phyloP scores from a whole-genome alignment of 2,888 invertebrate genomes.

The Patella caerulea region DNA sequence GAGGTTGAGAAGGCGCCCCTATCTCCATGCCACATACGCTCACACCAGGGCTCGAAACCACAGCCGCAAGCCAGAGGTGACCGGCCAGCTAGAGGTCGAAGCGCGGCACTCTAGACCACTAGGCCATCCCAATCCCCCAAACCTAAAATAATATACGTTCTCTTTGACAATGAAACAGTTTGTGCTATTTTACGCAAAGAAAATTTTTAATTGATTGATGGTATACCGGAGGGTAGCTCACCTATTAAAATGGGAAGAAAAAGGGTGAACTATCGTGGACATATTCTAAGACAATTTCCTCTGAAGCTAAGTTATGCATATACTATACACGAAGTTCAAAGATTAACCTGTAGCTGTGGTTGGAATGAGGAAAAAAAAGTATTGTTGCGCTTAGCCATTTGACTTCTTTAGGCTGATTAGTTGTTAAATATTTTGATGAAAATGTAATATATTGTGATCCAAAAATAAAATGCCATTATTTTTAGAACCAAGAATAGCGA shows the following conservation, averaged over 20 bases:
- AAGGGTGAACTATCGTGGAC: constrained; percentile 9
- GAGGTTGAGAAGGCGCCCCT: no score
- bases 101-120: no score
- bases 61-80: no score
- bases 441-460: background rate
- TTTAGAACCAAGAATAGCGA: background rate
- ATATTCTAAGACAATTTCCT: constrained; percentile 17
- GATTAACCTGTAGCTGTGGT: constrained; percentile 10
- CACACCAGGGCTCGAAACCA: no score
- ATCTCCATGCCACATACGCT: no score
- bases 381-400: background rate
- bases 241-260: constrained; percentile 14
- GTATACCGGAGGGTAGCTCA: background rate
- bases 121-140: no score
- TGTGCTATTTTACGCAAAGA: background rate
- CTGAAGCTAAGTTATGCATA: constrained; percentile 1
- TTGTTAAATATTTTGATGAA: background rate
- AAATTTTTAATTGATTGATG: background rate
- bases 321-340: background rate
- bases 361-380: background rate
- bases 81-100: no score
- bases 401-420: background rate
- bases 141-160: constrained; percentile 9
- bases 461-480: background rate
- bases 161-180: constrained; percentile 16